phyloP scores from a whole-genome alignment of 2,797 vertebrate species.

The Lemur catta region DNA sequence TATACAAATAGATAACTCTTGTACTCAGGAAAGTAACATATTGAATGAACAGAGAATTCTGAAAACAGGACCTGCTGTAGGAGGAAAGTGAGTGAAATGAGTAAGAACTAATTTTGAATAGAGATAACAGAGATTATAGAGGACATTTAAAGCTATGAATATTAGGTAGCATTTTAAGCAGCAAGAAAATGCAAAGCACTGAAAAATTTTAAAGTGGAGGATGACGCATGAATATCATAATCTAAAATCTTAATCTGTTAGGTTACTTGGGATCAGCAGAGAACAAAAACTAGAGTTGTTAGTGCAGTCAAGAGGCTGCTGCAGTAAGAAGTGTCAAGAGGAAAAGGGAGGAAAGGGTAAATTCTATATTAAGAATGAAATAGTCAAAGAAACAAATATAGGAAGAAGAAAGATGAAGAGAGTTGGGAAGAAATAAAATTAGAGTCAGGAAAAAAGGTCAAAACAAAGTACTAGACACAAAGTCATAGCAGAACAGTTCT shows the following conservation, averaged over 20 bases:
- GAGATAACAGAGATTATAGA: not conserved
- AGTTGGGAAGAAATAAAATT: not conserved
- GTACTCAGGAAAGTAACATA: not conserved
- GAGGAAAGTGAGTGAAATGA: not conserved
- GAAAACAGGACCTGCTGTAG: not conserved
- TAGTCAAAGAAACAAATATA: not conserved
- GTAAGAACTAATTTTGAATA: conserved; percentile 38
- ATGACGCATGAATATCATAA: not conserved
- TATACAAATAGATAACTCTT: not conserved
- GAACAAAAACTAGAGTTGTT: not conserved
- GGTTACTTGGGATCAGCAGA: not conserved
- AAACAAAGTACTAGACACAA: not conserved
- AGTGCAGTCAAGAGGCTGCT: not conserved
- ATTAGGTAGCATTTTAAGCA: conserved; percentile 45
- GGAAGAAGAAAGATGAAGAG: not conserved
- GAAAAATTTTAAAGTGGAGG: conserved; percentile 47
- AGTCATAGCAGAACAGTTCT: not conserved
- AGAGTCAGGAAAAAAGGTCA: not conserved
- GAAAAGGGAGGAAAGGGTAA: not conserved
- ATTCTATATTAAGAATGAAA: conserved; percentile 11
- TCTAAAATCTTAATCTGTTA: conserved; percentile 24
- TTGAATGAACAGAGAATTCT: not conserved
- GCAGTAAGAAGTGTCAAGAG: not conserved
- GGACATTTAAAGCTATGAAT: conserved; percentile 34
- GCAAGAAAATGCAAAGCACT: conserved; percentile 18